Base-by-base conservation (phyloP, 2,888 invertebrate genomes). In the Lagria hirta region DNA sequence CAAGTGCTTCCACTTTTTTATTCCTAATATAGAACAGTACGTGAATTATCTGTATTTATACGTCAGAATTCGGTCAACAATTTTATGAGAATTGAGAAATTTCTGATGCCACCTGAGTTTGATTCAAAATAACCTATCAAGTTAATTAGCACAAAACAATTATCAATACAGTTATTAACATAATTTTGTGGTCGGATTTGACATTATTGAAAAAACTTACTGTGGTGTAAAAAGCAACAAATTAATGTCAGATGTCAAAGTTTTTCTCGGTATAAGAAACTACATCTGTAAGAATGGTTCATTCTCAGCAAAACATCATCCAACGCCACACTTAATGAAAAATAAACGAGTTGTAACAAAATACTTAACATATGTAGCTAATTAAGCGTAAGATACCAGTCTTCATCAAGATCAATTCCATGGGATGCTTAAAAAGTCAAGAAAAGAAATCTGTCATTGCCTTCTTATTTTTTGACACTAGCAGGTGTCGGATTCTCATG, bases 401-500 rank as follows among this genome's bases (percentile, higher is more conserved):
- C 41, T 41, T 30, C 30, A 27, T 36, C 28, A 22, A 38, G 23
- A 28, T 32, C 34, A 11, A 8, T 32, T 36, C 24, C 33, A 28
- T 45, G 30, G 36, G 35, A 23, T 18, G 36, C 5, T 21, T 26
- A 34, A 42, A 45, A 35, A 47, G 50, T n/a, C n/a, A n/a, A 15
- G 30, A 43, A 47, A 42, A 38, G n/a, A 47, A 49, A 52, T 41
- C 44, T 49, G 48, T 48, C 48, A 29, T 33, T 22, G 35, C 26
- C 18, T n/a, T 12, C 33, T 21, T 38, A 40, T 43, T 45, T n/a
- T 26, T 37, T 49, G 49, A 50, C 41, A 44, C 49, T 48, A 57
- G 56, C 61, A 61, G 61, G 60, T 61, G 61, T 48, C 48, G 43
- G 38, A 34, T 38, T 53, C 35, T 59, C 60, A 62, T 59, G 64